Evolutionary conservation across 2,113 vertebrate species (phyloP).

Genomic region (Myotis lucifugus): DNA sequence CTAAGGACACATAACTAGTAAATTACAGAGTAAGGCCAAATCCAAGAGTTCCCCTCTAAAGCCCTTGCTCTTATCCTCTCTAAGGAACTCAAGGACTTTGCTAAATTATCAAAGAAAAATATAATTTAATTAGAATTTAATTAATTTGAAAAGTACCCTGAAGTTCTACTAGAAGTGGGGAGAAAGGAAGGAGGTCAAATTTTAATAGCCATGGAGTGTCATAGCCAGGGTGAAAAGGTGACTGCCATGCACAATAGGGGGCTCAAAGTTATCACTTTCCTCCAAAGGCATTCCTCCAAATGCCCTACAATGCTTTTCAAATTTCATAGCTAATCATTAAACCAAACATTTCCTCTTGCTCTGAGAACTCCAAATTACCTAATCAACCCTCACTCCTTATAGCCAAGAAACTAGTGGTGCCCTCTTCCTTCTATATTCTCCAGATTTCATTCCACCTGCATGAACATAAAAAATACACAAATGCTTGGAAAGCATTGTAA

Average conservation of each 20-base stretch:
- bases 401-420: background rate
- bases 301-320: constrained; percentile 1
- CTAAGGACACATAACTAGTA: background rate
- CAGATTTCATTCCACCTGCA: background rate
- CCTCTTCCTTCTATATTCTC: constrained; percentile 5
- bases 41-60: background rate
- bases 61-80: constrained; percentile 24
- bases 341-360: background rate
- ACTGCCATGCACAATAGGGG: background rate
- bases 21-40: background rate
- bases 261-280: background rate
- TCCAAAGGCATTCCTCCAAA: constrained; percentile 30
- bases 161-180: constrained; percentile 4
- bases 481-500: constrained; percentile 57
- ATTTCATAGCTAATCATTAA: constrained; percentile 16
- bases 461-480: constrained; percentile 47
- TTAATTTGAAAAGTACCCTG: constrained; percentile 55
- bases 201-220: background rate
- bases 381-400: constrained; percentile 8
- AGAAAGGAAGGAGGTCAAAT: constrained; percentile 10
- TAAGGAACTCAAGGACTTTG: constrained; percentile 41
- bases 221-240: background rate
- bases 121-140: constrained; percentile 51
- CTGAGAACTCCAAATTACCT: background rate
- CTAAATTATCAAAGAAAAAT: constrained; percentile 53